Evolutionary conservation across 2,113 vertebrate genomes (phyloP).

Genomic region (Varanus salvator): DNA sequence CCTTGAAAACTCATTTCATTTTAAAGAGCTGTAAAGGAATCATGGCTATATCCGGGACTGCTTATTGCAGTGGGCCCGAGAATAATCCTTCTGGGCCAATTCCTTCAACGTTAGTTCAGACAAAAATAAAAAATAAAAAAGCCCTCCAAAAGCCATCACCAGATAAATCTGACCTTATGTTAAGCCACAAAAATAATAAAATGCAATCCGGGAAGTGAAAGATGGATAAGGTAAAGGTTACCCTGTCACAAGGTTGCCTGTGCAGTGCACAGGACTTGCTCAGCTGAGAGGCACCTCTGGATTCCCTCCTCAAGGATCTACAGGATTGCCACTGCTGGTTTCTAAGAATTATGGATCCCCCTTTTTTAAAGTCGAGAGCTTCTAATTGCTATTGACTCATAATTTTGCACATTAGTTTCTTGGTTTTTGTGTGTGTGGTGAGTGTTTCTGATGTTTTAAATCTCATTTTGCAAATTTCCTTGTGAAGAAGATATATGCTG

Average conservation of each 20-base stretch:
- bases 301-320: neutral
- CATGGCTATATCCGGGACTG: constrained; percentile 43
- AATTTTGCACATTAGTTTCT: too few relatives aligned
- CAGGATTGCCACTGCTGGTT: neutral
- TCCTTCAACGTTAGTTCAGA: constrained; percentile 30
- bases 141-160: fast-evolving
- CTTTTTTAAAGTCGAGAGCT: neutral
- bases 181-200: constrained; percentile 15
- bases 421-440: too few relatives aligned
- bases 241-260: fast-evolving
- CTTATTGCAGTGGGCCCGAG: constrained; percentile 54
- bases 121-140: neutral
- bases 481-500: too few relatives aligned
- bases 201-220: constrained; percentile 11
- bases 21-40: constrained; percentile 62
- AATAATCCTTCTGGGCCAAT: constrained; percentile 42
- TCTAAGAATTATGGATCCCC: neutral
- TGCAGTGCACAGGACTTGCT: neutral
- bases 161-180: constrained; percentile 49
- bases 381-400: too few relatives aligned
- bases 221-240: neutral
- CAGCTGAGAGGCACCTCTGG: neutral
- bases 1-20: constrained; percentile 61
- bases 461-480: too few relatives aligned
- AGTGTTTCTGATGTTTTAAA: too few relatives aligned